A percentile compares a stretch with the other conserved stretches of the same genome.
These are phyloP conservation scores for Bombus vancouverensis DNA, from an alignment of 1,140 invertebrate species.

Conservation along the genomic window DNA sequence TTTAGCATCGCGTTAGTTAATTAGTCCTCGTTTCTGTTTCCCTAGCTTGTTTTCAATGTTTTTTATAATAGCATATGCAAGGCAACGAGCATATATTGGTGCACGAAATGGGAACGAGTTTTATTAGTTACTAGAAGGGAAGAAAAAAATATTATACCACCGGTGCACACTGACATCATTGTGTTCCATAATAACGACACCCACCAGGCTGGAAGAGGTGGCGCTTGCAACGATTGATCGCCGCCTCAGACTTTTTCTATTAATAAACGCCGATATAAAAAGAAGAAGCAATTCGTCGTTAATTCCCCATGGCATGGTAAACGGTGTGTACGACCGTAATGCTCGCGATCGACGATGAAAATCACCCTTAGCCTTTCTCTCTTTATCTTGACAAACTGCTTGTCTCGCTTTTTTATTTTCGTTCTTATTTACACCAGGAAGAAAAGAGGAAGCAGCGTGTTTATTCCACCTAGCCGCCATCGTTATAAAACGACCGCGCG, in stretches of 20 bases:
- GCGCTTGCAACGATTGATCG: constrained; percentile 20
- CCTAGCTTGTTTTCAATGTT: background rate
- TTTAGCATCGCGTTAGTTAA: background rate
- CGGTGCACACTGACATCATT: background rate
- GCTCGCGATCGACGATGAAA: constrained; percentile 29
- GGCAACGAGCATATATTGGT: constrained; percentile 1
- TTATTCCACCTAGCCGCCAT: constrained; percentile 13
- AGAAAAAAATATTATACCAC: background rate
- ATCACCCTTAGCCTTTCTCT: background rate
- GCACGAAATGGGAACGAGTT: background rate
- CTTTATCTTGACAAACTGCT: background rate
- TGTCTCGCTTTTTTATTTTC: background rate
- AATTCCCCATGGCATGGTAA: constrained; percentile 13
- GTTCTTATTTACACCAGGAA: constrained; percentile 21
- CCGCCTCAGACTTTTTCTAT: constrained; percentile 23
- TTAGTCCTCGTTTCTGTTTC: background rate
- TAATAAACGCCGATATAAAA: constrained; percentile 34
- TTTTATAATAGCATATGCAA: background rate
- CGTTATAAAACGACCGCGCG: background rate
- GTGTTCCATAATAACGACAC: constrained; percentile 11
- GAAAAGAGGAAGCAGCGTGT: constrained; percentile 18
- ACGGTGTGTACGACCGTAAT: constrained; percentile 11
- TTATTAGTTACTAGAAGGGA: constrained; percentile 5
- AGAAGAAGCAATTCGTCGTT: constrained; percentile 40
- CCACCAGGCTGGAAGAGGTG: background rate